Evolutionary conservation across 2,113 vertebrate species (phyloP).

Genomic region (Prochilodus magdalenae): DNA sequence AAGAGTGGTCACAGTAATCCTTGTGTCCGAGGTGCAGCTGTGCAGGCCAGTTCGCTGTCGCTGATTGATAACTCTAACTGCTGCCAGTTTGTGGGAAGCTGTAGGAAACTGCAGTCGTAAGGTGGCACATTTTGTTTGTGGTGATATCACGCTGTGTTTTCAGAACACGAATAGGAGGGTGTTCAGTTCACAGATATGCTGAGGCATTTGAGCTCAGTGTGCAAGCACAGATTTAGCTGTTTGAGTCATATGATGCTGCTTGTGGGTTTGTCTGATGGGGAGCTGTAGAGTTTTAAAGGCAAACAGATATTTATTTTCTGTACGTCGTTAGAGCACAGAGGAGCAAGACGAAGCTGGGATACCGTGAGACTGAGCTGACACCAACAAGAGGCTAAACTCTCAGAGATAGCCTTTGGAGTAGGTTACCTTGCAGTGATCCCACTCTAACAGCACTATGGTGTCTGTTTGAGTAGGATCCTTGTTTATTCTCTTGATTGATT

Average conservation of each 20-base stretch:
- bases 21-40: not conserved
- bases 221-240: slow-evolving; percentile 4
- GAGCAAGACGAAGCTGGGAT: not conserved
- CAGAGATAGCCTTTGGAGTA: not conserved
- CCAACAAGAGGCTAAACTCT: not conserved
- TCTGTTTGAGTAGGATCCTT: no score
- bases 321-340: not conserved
- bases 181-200: not conserved
- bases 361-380: not conserved
- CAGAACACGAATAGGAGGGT: not conserved
- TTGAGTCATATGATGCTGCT: slow-evolving; percentile 21
- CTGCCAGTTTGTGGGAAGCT: not conserved
- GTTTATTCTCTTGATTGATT: not conserved
- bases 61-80: not conserved
- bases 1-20: not conserved
- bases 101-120: not conserved
- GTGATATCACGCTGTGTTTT: not conserved
- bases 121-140: not conserved
- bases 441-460: not conserved
- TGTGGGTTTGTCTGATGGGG: not conserved
- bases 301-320: not conserved
- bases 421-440: not conserved
- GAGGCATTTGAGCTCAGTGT: slow-evolving; percentile 11
- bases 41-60: not conserved
- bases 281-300: not conserved